These are phyloP conservation scores for Campylomormyrus numenius DNA, from an alignment of 2,113 vertebrate species.

Conservation along the genomic window DNA sequence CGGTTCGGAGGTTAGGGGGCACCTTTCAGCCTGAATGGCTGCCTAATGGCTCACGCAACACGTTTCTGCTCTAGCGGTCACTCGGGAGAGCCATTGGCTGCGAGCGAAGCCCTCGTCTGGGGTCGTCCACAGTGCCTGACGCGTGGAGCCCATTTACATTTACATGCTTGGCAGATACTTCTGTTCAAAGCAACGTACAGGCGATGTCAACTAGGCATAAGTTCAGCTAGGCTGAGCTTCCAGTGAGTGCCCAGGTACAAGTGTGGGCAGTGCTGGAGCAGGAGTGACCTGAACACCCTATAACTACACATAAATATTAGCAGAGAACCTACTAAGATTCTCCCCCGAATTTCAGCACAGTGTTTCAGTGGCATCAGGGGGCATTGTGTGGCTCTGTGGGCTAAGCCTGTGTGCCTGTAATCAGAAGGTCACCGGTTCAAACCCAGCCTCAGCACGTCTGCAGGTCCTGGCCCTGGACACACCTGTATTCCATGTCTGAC, in stretches of 20 bases:
- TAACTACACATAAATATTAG: background rate
- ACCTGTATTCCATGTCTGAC: background rate
- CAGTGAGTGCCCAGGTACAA: background rate
- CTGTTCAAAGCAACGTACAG: background rate
- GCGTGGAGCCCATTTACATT: background rate
- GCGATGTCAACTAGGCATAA: background rate
- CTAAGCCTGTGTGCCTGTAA: too few relatives aligned
- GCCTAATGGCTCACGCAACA: constrained; percentile 2
- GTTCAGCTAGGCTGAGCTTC: background rate
- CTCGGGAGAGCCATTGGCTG: background rate
- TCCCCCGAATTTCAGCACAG: background rate
- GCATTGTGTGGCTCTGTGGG: too few relatives aligned
- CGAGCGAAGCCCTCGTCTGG: background rate
- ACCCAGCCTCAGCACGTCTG: too few relatives aligned
- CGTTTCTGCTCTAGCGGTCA: background rate
- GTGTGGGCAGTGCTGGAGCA: too few relatives aligned
- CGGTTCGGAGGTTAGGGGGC: background rate
- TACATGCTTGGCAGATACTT: background rate
- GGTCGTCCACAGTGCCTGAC: background rate
- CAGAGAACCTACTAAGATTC: background rate
- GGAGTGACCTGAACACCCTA: background rate
- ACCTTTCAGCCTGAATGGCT: background rate
- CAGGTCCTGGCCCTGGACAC: background rate
- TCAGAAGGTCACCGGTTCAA: too few relatives aligned
- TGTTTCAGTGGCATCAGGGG: background rate